Base-by-base conservation (phyloP, 2,113 vertebrate species). In the Megaptera novaeangliae region DNA sequence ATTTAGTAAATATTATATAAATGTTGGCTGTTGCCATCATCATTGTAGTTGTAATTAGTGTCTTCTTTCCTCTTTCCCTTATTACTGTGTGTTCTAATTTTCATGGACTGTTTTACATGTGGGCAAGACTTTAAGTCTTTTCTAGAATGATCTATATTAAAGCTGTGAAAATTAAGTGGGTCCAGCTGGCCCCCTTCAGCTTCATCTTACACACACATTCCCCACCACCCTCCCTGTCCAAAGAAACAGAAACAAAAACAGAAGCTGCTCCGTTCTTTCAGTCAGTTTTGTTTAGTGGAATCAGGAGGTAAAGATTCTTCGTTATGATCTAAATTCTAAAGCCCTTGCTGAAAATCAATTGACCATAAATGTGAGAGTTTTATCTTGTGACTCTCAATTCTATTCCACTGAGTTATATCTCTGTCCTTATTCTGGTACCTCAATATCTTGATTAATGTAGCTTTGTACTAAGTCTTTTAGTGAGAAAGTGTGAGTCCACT, bases 121-220 rank as follows among this genome's bases (percentile, higher is more conserved):
- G 41, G 69, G 49, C 75, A 89, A 91, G 68, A 88, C 25, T 78
- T 90, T 39, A 90, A 41, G 41, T 93, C 44, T 91, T 91, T 95
- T 88, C 74, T 75, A 94, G 64, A 88, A n/a, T 80, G 77, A 31
- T 20, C 12, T 84, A 55, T 46, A 68, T 91, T 78, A 75, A 91
- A 88, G 15, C 11, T 2, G 66, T 21, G 41, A 66, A 74, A 84
- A 91, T 75, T 95, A 78, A 95, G 25, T 44, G 74, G 27, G 36
- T 21, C 57, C 61, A 66, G n/a, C 7, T 83, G 64, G 59, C 13
- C 29, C 29, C 49, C 46, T 23, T 94, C 31, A 72, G 31, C 21
- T 36, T 55, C 71, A 36, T 69, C 25, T 52, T 84, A 71, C 63
- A 39, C 15, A 89, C 39, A 31, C 4, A 68, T 75, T 46, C 13